Evolutionary conservation across 2,797 vertebrate species (phyloP).

Genomic region (Champsocephalus esox): DNA sequence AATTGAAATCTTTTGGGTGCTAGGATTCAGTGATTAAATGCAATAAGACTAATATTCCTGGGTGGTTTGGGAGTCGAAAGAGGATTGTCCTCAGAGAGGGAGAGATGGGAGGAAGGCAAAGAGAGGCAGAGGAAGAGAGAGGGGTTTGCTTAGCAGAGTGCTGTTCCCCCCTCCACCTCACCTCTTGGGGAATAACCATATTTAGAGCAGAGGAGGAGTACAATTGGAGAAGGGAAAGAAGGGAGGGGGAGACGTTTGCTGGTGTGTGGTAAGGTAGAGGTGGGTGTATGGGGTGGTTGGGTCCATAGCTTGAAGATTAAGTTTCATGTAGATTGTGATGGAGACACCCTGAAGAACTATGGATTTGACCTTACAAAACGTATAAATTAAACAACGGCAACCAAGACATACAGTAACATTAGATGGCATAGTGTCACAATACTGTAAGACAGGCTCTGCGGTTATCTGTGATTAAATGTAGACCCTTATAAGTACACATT

Average conservation of each 20-base stretch:
- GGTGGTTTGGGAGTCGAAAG: constrained; percentile 85
- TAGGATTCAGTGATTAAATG: constrained; percentile 91
- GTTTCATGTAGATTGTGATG: constrained; percentile 68
- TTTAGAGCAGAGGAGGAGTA: constrained; percentile 70
- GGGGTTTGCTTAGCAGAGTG: constrained; percentile 65
- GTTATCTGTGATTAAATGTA: background rate
- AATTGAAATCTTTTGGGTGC: constrained; percentile 87
- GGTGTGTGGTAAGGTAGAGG: constrained; percentile 29
- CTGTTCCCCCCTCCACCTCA: constrained; percentile 20
- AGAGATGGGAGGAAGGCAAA: constrained; percentile 6
- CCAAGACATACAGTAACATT: background rate
- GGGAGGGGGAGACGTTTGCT: constrained; percentile 36
- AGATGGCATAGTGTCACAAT: background rate
- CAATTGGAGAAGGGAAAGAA: constrained; percentile 41
- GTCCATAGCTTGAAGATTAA: constrained; percentile 52
- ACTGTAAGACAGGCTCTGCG: background rate
- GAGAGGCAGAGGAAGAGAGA: constrained; percentile 38
- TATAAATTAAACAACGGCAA: constrained; percentile 7
- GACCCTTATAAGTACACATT: too few relatives aligned
- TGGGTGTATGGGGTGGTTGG: constrained; percentile 17
- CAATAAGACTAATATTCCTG: constrained; percentile 92
- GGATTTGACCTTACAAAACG: constrained; percentile 41
- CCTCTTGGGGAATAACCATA: constrained; percentile 68
- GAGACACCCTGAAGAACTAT: constrained; percentile 48
- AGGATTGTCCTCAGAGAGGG: constrained; percentile 79